Percentiles rank a stretch among this genome's conserved stretches.
These are phyloP conservation scores for Nothoprocta pentlandii DNA, from an alignment of 2,113 vertebrate species.

Conservation along the genomic window DNA sequence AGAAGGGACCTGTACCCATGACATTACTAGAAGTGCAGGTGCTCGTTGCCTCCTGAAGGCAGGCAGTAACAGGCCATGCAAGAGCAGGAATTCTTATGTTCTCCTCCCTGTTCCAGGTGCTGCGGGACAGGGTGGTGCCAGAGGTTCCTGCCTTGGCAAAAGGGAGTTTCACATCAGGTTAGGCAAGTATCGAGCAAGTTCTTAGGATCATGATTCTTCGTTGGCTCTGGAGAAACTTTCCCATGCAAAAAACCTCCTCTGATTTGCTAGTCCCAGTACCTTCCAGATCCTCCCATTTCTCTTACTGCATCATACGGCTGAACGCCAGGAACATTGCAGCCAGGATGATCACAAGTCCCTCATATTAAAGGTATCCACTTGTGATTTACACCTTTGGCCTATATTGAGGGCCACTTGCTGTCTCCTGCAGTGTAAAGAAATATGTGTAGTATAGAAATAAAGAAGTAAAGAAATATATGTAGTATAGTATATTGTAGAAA, in stretches of 20 bases:
- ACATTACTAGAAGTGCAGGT: background rate
- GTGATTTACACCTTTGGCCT: background rate
- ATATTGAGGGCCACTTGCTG: background rate
- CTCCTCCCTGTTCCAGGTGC: background rate
- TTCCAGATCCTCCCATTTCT: constrained; percentile 29
- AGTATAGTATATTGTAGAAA: background rate
- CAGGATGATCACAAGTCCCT: background rate
- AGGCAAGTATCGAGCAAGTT: constrained; percentile 7
- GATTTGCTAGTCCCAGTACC: constrained; percentile 7
- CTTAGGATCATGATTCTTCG: constrained; percentile 35
- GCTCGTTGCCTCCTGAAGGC: background rate
- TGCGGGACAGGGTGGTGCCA: constrained; percentile 26
- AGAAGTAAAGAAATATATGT: too few relatives aligned
- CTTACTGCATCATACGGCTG: constrained; percentile 18
- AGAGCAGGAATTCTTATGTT: background rate
- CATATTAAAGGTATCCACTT: constrained; percentile 12
- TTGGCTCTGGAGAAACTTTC: constrained; percentile 62
- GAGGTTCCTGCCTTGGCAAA: constrained; percentile 37
- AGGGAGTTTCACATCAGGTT: constrained; percentile 38
- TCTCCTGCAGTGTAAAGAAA: background rate
- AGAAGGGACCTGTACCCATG: background rate
- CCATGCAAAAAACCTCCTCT: constrained; percentile 10
- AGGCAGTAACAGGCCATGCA: constrained; percentile 37
- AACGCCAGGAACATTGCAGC: background rate
- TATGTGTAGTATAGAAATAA: too few relatives aligned